A percentile compares a stretch with the other conserved stretches of the same genome.
These are phyloP conservation scores for Megaustenia siamemsis DNA, from an alignment of 2,888 invertebrate species.

Conservation along the genomic window DNA sequence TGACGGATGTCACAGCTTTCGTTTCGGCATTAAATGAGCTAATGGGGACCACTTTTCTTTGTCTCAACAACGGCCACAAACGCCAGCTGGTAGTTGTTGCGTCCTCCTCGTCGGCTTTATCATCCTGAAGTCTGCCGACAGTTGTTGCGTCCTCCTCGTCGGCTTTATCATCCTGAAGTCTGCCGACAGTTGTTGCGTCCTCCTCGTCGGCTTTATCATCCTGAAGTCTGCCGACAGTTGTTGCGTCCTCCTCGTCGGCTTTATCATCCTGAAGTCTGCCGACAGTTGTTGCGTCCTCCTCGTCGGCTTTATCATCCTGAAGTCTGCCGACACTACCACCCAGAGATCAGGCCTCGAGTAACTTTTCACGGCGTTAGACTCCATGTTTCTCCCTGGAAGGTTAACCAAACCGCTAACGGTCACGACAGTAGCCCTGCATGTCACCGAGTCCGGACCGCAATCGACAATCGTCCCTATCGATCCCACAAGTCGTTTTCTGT, in stretches of 20 bases:
- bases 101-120: not conserved
- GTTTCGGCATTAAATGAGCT: not conserved
- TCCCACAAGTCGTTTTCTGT: slow-evolving; percentile 39
- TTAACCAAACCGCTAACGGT: no score
- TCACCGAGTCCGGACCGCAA: not conserved
- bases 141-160: not conserved
- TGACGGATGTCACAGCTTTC: not conserved
- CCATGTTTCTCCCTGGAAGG: no score
- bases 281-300: no score
- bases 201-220: not conserved
- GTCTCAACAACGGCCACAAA: not conserved
- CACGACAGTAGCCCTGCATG: not conserved
- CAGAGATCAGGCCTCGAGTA: no score
- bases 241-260: no score
- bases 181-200: no score
- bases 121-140: not conserved
- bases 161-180: no score
- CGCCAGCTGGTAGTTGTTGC: not conserved
- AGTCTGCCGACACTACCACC: no score
- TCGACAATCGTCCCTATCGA: slow-evolving; percentile 16
- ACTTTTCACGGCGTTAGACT: no score
- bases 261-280: no score
- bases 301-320: no score
- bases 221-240: no score
- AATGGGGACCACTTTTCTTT: not conserved